Evolutionary conservation across 2,888 invertebrate species (phyloP).

Genomic region (Aphrophora alni): DNA sequence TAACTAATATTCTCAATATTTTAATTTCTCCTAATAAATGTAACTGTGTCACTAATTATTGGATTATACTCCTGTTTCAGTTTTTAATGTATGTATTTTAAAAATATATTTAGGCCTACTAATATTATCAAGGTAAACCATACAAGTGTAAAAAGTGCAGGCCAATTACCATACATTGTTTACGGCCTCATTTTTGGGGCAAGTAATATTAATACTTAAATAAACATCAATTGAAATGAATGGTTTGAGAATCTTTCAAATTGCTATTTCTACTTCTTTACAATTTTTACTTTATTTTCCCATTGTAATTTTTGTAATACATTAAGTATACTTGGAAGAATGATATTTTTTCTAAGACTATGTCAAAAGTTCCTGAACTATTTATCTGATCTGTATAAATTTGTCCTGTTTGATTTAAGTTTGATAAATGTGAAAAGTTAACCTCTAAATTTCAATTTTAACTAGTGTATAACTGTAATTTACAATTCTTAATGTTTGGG

Average conservation of each 20-base stretch:
- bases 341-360: background rate
- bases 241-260: background rate
- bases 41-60: too few relatives aligned
- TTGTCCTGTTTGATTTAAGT: background rate
- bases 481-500: background rate
- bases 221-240: too few relatives aligned
- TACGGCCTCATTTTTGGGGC: too few relatives aligned
- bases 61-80: too few relatives aligned
- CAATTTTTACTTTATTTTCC: background rate
- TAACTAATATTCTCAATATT: too few relatives aligned
- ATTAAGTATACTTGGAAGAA: background rate
- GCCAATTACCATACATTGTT: too few relatives aligned
- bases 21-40: too few relatives aligned
- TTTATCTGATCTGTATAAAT: background rate
- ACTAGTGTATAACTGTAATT: background rate
- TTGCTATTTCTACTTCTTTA: background rate
- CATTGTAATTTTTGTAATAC: background rate
- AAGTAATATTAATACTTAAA: too few relatives aligned
- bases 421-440: background rate
- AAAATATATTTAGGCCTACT: too few relatives aligned
- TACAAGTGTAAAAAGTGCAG: too few relatives aligned
- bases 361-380: conserved; percentile 2
- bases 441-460: background rate
- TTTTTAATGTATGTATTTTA: too few relatives aligned
- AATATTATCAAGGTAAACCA: too few relatives aligned